Conservation (phyloP, 2,888 invertebrate genomes). For the Lepidochitona cinerea region DNA sequence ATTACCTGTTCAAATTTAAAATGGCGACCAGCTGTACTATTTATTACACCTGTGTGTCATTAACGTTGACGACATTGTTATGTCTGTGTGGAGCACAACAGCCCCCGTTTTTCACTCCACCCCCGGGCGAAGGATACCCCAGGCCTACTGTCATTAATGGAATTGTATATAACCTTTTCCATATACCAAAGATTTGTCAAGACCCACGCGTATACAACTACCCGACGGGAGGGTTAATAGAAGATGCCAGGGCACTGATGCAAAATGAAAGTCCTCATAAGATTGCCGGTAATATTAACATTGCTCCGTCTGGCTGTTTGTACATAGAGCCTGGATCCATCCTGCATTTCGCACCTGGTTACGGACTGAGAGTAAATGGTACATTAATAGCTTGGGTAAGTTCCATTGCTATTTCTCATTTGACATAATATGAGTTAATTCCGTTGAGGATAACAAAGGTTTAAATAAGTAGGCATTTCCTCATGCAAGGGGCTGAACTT, state of each 20-base stretch:
- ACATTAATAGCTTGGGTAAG: conserved; percentile 89
- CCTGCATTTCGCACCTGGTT: conserved; percentile 90
- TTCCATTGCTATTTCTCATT: no score
- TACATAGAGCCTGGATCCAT: conserved; percentile 92
- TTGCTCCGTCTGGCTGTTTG: conserved; percentile 71
- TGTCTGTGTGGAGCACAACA: neutral
- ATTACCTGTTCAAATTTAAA: neutral
- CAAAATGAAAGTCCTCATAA: conserved; percentile 47
- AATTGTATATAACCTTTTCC: conserved; percentile 48
- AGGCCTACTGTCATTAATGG: conserved; percentile 53
- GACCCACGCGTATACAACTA: conserved; percentile 40
- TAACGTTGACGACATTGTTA: neutral
- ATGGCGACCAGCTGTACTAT: neutral
- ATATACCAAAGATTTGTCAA: conserved; percentile 47
- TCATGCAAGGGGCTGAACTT: no score
- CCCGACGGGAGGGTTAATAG: conserved; percentile 31
- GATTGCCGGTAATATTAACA: conserved; percentile 52
- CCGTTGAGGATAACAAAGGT: no score
- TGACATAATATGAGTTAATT: no score
- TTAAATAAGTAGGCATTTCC: no score
- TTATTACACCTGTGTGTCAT: neutral
- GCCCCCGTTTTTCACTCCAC: conserved; percentile 33
- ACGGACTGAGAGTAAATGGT: conserved; percentile 94
- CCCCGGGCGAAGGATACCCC: conserved; percentile 41
- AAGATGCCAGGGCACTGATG: conserved; percentile 44